Conservation (phyloP, 92 coral and sea anemone species). For the Parazoanthus swiftii region DNA sequence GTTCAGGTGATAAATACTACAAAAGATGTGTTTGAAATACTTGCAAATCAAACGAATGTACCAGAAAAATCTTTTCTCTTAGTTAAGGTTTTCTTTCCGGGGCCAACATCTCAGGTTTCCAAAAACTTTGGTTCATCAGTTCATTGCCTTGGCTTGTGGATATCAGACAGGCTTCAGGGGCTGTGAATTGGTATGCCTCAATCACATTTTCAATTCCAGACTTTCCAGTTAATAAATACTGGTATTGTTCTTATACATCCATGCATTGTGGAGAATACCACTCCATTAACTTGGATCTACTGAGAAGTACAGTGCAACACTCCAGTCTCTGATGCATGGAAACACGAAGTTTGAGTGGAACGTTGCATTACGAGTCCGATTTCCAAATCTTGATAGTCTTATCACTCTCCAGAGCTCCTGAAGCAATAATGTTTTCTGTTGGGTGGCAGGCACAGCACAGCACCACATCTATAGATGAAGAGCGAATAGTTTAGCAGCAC, state of each 20-base stretch:
- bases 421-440: conserved; percentile 95
- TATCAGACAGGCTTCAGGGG: not conserved
- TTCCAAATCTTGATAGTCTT: conserved; percentile 99
- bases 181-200: not conserved
- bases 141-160: not conserved
- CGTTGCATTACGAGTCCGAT: conserved; percentile 72
- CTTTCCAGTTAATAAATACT: not conserved
- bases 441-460: conserved; percentile 99
- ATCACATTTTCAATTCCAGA: not conserved
- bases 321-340: not conserved
- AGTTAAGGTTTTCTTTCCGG: not conserved
- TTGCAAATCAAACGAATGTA: not conserved
- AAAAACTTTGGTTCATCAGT: not conserved
- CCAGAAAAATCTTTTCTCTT: not conserved
- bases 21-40: not conserved
- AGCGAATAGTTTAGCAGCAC: not conserved
- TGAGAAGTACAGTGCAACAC: not conserved
- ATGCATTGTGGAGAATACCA: not conserved
- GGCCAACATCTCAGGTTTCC: not conserved
- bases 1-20: not conserved
- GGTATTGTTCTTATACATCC: not conserved
- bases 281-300: not conserved
- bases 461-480: conserved; percentile 74
- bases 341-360: not conserved
- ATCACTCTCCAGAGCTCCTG: conserved; percentile 96